phyloP scores from a whole-genome alignment of 2,888 invertebrate genomes.

The Rhamphomyia laevipes region DNA sequence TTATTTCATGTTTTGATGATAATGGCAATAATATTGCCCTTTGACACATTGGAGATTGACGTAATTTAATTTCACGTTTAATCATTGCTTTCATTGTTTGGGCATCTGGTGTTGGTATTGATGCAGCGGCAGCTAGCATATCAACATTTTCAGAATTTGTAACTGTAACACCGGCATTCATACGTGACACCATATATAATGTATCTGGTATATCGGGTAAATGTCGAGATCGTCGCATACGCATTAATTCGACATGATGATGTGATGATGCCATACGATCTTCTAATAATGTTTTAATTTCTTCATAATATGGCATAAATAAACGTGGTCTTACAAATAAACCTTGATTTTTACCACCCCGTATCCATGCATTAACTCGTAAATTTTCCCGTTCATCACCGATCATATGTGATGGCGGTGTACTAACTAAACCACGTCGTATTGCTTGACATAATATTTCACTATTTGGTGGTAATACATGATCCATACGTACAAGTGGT shows the following conservation, averaged over 20 bases:
- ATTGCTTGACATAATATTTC: slow-evolving; percentile 61
- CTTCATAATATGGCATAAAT: slow-evolving; percentile 91
- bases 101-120: slow-evolving; percentile 64
- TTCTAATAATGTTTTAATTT: slow-evolving; percentile 76
- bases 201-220: slow-evolving; percentile 84
- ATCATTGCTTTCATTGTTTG: slow-evolving; percentile 68
- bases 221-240: slow-evolving; percentile 58
- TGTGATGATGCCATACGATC: slow-evolving; percentile 61
- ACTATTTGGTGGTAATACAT: slow-evolving; percentile 74
- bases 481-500: slow-evolving; percentile 78
- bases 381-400: slow-evolving; percentile 56
- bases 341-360: slow-evolving; percentile 56
- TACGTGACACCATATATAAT: slow-evolving; percentile 65
- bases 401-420: slow-evolving; percentile 76
- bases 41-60: slow-evolving; percentile 65
- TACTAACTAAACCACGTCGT: slow-evolving; percentile 60
- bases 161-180: slow-evolving; percentile 27
- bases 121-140: slow-evolving; percentile 51
- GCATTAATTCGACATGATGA: slow-evolving; percentile 60
- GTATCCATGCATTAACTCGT: slow-evolving; percentile 68
- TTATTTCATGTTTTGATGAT: slow-evolving; percentile 64
- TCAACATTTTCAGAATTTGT: slow-evolving; percentile 42
- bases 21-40: slow-evolving; percentile 64
- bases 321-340: slow-evolving; percentile 73
- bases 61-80: slow-evolving; percentile 72